Evolutionary conservation across 2,888 invertebrate species (phyloP).

Genomic region (Ceraclea dissimilis): DNA sequence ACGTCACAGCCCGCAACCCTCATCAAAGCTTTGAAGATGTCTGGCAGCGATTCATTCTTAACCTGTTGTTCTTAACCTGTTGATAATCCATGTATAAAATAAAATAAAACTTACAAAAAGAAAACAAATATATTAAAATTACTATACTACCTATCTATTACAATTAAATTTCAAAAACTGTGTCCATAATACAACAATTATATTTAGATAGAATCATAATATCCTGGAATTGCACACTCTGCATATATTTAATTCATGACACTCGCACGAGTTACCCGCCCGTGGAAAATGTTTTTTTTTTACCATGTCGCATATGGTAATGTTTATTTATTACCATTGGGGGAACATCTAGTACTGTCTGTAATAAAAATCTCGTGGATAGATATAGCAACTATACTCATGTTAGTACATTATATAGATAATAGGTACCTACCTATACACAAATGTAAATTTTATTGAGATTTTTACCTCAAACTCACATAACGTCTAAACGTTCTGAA

Average conservation of each 20-base stretch:
- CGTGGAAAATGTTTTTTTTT: constrained; percentile 11
- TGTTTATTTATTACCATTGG: constrained; percentile 14
- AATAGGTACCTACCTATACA: background rate
- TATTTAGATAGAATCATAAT: too few species aligned
- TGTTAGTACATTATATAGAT: background rate
- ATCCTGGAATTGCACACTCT: background rate
- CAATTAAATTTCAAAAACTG: too few species aligned
- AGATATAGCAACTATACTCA: background rate
- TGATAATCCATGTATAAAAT: too few species aligned
- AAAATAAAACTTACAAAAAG: too few species aligned
- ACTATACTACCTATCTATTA: too few species aligned
- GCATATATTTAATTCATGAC: background rate
- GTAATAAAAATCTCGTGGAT: constrained; percentile 6
- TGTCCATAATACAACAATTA: too few species aligned
- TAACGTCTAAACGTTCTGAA: background rate
- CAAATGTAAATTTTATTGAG: constrained; percentile 1
- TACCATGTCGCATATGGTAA: constrained; percentile 14
- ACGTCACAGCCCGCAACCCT: too few species aligned
- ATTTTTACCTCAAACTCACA: background rate
- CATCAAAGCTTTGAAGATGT: too few species aligned
- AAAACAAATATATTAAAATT: too few species aligned
- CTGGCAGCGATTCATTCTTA: too few species aligned
- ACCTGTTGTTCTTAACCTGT: too few species aligned
- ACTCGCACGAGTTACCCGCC: constrained; percentile 3
- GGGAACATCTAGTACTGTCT: constrained; percentile 1